phyloP scores from a whole-genome alignment of 2,888 invertebrate species.

The Drosophila nr. medialis region DNA sequence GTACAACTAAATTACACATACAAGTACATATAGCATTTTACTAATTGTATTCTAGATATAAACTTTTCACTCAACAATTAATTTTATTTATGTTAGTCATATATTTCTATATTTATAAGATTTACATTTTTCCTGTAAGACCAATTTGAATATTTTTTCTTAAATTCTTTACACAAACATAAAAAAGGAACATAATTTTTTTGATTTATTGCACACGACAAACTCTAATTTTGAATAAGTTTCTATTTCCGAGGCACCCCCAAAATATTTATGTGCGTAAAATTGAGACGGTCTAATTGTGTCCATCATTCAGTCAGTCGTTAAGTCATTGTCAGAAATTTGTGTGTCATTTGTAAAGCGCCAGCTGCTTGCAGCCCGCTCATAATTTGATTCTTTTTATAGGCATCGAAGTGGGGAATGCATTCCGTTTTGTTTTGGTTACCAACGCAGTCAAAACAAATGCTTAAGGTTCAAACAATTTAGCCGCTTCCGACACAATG shows the following conservation, averaged over 20 bases:
- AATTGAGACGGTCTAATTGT: conserved; percentile 54
- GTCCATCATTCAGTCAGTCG: conserved; percentile 65
- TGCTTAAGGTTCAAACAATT: conserved; percentile 50
- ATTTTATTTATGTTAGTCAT: neutral
- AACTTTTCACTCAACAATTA: neutral
- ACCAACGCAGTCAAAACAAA: conserved; percentile 58
- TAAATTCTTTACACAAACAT: neutral
- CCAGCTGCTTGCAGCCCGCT: conserved; percentile 50
- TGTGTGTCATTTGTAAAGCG: conserved; percentile 58
- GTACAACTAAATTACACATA: conserved; percentile 2
- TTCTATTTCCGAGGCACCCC: neutral
- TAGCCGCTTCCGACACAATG: conserved; percentile 61
- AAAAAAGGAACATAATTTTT: neutral
- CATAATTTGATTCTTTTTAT: conserved; percentile 12
- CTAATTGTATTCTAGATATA: neutral
- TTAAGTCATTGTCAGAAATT: conserved; percentile 65
- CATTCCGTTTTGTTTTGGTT: conserved; percentile 48
- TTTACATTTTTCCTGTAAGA: neutral
- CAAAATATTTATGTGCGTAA: conserved; percentile 2
- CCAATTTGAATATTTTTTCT: neutral
- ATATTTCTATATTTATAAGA: neutral
- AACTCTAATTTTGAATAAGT: neutral
- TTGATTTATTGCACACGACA: conserved; percentile 2
- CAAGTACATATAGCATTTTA: neutral
- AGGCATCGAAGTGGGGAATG: neutral